Evolutionary conservation across 1,140 invertebrate species (phyloP), one percentile per base, ranked within the genome.

Genomic region (Theocolax elegans): DNA sequence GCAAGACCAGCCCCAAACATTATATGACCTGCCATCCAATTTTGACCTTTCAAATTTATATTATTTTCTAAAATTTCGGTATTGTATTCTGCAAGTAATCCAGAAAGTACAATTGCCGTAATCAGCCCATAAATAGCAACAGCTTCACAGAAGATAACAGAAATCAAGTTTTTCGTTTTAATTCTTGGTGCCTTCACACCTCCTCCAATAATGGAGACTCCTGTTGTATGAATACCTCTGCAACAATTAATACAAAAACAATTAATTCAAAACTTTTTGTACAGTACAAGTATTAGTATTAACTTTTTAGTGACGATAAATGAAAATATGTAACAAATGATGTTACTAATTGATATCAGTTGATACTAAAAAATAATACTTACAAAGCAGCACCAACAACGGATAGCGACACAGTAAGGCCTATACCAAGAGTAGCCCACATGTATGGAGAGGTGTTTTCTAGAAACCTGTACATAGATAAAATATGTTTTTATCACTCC

Each of bases 121-220:
- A 99, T 99, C 23, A 99, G 90, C n/a, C 97, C 97, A 84, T 99
- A 99, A 86, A 99, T 99, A 62, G 97, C 97, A 0, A 99, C 97
- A 77, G 97, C 97, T 87, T 99, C 97, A 84, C 97, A 99, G 88
- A 99, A 99, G 84, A 99, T 99, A 80, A 99, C 97, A 59, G 96
- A 98, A 79, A 99, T 98, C 76, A 99, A 90, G 87, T 99, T 99
- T 87, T 99, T 99, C 53, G 98, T 99, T 86, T 99, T 97, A 81
- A 99, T 99, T 77, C 98, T 89, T 6, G 98, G 98, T 19, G 97
- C 96, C 88, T 99, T 99, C 0, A 99, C 97, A 82, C 98, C 98
- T 74, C 94, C 98, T 63, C 98, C 98, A 54, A 99, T 88, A 81
- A 99, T 99, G 79, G 95, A 98, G 7, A 93, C 91, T 69, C 98